Conservation (phyloP, 1,140 invertebrate genomes). For the Luehdorfia chinensis region DNA sequence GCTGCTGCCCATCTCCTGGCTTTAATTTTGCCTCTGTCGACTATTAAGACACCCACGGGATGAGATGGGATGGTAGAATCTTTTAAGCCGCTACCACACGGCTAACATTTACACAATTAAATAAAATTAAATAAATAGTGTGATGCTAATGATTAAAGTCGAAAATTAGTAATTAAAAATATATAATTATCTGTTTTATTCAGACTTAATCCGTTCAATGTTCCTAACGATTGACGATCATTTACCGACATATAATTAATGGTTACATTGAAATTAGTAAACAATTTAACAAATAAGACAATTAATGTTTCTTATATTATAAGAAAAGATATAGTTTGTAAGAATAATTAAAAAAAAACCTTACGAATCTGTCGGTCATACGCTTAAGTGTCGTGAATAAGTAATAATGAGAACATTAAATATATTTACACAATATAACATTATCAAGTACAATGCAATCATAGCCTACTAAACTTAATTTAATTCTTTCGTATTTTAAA, state of each 20-base stretch:
- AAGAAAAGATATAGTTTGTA: too few species aligned
- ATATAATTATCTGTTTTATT: too few species aligned
- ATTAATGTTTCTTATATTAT: background rate
- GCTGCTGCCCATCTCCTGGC: too few species aligned
- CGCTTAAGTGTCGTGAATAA: background rate
- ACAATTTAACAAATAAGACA: background rate
- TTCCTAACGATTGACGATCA: background rate
- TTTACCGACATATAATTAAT: conserved; percentile 2
- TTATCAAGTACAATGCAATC: conserved; percentile 42
- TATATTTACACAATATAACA: conserved; percentile 37
- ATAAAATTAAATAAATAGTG: conserved; percentile 21
- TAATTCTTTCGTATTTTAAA: background rate
- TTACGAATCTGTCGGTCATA: too few species aligned
- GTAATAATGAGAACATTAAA: conserved; percentile 22
- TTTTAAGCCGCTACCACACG: too few species aligned
- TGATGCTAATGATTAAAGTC: conserved; percentile 30
- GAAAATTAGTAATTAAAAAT: too few species aligned
- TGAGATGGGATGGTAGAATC: too few species aligned
- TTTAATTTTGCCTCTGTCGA: too few species aligned
- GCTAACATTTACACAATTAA: conserved; percentile 12
- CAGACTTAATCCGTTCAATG: too few species aligned
- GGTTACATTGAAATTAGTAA: background rate
- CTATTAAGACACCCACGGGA: too few species aligned
- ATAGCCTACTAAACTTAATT: conserved; percentile 30
- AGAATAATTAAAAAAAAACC: too few species aligned